These are phyloP conservation scores for Drosophila dunni DNA, from an alignment of 1,140 invertebrate species.

Conservation along the genomic window DNA sequence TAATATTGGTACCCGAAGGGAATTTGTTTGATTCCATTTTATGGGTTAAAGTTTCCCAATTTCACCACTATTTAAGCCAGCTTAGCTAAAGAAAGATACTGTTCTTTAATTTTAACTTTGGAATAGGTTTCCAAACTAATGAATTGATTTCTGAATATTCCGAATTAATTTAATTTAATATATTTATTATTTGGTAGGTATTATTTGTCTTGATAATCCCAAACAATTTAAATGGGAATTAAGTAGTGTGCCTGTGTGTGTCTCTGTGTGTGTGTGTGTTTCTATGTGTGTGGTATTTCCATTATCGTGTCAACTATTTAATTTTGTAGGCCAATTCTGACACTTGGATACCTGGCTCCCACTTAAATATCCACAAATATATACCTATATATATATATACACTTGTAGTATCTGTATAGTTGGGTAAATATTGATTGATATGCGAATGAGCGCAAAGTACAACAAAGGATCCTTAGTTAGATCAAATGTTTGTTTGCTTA, in stretches of 20 bases:
- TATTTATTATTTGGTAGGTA: too few relatives aligned
- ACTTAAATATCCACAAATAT: conserved; percentile 7
- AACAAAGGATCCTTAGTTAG: conserved; percentile 44
- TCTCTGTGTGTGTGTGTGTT: conserved; percentile 1
- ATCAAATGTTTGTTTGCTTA: conserved; percentile 31
- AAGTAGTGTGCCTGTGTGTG: not conserved
- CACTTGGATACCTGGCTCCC: conserved; percentile 18
- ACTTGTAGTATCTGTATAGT: conserved; percentile 5
- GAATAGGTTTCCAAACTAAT: too few relatives aligned
- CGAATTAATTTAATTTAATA: too few relatives aligned
- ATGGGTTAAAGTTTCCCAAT: too few relatives aligned
- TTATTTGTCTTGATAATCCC: not conserved
- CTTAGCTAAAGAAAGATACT: too few relatives aligned
- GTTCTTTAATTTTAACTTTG: too few relatives aligned
- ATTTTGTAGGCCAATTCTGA: conserved; percentile 47
- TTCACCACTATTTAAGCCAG: too few relatives aligned
- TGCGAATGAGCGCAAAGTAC: conserved; percentile 19
- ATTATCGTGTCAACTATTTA: conserved; percentile 37
- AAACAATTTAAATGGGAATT: conserved; percentile 9
- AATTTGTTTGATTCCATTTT: too few relatives aligned
- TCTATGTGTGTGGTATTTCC: conserved; percentile 5
- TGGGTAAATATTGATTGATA: conserved; percentile 11
- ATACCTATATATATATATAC: conserved; percentile 11
- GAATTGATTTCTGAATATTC: too few relatives aligned
- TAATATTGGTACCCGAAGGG: too few relatives aligned